Evolutionary conservation across 2,797 vertebrate species (phyloP).

Genomic region (Gadopsis marmoratus): DNA sequence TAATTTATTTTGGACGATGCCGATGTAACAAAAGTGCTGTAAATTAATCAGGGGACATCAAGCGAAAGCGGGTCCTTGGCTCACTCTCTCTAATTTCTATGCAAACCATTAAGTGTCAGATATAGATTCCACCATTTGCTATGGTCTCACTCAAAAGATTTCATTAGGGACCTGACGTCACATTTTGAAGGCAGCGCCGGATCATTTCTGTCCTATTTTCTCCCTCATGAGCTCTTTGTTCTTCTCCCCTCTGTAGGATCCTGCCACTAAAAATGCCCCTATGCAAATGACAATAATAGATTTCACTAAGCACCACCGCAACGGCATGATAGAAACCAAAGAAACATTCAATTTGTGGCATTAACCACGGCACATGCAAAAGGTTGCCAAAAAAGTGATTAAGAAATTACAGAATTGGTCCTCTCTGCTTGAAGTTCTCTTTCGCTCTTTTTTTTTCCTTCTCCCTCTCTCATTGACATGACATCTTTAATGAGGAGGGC

Average conservation of each 20-base stretch:
- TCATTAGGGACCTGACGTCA: conserved; percentile 92
- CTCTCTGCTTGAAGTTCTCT: conserved; percentile 80
- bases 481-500: conserved; percentile 85
- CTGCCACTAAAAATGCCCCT: conserved; percentile 82
- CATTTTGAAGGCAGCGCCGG: conserved; percentile 81
- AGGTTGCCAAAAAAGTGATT: conserved; percentile 89
- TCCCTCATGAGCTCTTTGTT: conserved; percentile 90
- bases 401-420: conserved; percentile 87
- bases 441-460: conserved; percentile 24
- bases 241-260: conserved; percentile 85
- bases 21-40: conserved; percentile 87
- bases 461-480: conserved; percentile 78
- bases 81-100: conserved; percentile 91
- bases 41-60: conserved; percentile 92
- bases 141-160: conserved; percentile 94
- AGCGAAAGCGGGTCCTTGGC: conserved; percentile 72
- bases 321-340: conserved; percentile 85
- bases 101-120: conserved; percentile 95
- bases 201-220: conserved; percentile 91
- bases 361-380: conserved; percentile 83
- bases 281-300: conserved; percentile 90
- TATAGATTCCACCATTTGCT: conserved; percentile 96
- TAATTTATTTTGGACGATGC: conserved; percentile 86
- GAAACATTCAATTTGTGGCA: conserved; percentile 89
- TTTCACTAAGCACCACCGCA: conserved; percentile 81